Base-by-base conservation (phyloP, 1,140 invertebrate species). In the Camponotus pennsylvanicus region DNA sequence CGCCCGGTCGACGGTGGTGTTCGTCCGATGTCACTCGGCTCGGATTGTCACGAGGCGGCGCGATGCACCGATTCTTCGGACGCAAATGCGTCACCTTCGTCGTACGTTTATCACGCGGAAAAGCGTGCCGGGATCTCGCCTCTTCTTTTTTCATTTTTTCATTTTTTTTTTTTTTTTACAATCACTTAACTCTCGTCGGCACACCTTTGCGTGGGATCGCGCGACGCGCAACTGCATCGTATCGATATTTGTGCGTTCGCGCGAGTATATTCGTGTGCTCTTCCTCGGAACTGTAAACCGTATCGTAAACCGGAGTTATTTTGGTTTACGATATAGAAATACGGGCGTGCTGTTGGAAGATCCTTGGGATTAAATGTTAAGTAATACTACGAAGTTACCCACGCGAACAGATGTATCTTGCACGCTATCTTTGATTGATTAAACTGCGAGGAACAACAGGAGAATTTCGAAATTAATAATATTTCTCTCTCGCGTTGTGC, bases 21-120 rank as follows among this genome's bases (percentile, higher is more conserved):
- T 78, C 45, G 55, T 32, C 70, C 57, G 78, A 63, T 83, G 45
- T 86, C 49, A 67, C 18, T 34, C 66, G 32, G 59, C 57, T 83
- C 80, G 77, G 79, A 52, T 86, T 45, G 55, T 49, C 57, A 61
- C 57, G 49, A 34, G 40, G 70, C 64, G 55, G 64, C 84, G 89
- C 92, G 91, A 94, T 94, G 93, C 92, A 92, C 67, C 93, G 93
- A 71, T 89, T 94, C 67, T 94, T 94, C 66, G 90, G 87, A 73
- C 90, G 93, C 69, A 94, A 93, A 92, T 89, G 89, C 87, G 93
- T 93, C 90, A 91, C 88, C 66, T 93, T 93, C 75, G 91, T 91
- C 76, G 93, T 94, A 94, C 86, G 93, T 94, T 94, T 89, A 63
- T 83, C 73, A 85, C 55, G 32, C 11, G 13, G 42, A 34, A 3